A percentile compares a stretch with the other conserved stretches of the same genome.
phyloP scores from a whole-genome alignment of 2,797 vertebrate species.

The Eulemur mongoz region DNA sequence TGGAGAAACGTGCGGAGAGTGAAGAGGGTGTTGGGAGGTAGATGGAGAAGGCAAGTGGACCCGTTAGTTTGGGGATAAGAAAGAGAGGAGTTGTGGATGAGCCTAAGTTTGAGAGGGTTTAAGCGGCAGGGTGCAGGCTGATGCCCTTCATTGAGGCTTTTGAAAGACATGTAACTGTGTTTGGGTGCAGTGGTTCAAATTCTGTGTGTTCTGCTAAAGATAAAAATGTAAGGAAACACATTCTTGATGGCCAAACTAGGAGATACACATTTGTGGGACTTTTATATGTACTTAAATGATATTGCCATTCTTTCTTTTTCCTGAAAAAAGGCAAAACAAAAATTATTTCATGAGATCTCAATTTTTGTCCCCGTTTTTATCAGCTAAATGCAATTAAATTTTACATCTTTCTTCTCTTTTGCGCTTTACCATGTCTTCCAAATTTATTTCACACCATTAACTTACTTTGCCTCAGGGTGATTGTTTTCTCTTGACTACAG shows the following conservation, averaged over 20 bases:
- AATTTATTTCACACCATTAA: background rate
- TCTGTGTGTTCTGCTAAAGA: background rate
- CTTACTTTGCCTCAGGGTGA: background rate
- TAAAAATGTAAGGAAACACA: background rate
- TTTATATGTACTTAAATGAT: background rate
- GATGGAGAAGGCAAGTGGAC: accelerated
- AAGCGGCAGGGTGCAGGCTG: accelerated
- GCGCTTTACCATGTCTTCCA: background rate
- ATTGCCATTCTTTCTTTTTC: background rate
- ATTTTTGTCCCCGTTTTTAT: background rate
- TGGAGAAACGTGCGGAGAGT: accelerated
- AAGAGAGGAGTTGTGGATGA: accelerated
- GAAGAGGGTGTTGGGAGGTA: background rate
- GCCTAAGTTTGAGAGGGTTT: background rate
- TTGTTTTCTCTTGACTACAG: background rate
- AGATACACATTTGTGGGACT: background rate
- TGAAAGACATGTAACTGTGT: background rate
- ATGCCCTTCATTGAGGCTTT: accelerated
- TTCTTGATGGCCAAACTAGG: background rate
- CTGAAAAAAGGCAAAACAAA: background rate
- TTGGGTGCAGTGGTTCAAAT: no score
- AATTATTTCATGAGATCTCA: background rate
- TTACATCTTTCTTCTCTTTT: background rate
- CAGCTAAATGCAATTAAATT: background rate
- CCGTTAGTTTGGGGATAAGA: background rate